phyloP scores from a whole-genome alignment of 2,113 vertebrate species.

The Narcine bancroftii region DNA sequence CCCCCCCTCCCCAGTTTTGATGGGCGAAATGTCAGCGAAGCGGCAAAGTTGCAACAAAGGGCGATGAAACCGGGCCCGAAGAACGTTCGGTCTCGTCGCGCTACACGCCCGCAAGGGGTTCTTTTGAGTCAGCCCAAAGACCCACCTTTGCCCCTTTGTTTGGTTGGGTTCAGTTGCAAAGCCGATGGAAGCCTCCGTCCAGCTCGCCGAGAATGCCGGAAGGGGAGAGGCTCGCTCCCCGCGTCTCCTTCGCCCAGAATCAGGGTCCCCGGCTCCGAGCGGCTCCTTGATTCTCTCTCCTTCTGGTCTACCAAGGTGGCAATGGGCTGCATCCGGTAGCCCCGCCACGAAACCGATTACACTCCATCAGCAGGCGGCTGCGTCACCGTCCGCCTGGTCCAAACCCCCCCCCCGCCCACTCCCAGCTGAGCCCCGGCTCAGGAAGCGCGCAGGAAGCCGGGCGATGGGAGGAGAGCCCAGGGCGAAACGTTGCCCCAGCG shows the following conservation, averaged over 20 bases:
- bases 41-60: background rate
- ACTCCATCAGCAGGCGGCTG: background rate
- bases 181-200: background rate
- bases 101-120: background rate
- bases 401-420: background rate
- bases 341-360: background rate
- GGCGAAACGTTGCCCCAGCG: background rate
- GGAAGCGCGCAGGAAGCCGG: background rate
- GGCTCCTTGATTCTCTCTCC: background rate
- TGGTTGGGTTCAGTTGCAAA: constrained; percentile 2
- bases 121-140: background rate
- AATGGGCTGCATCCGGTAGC: background rate
- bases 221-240: background rate
- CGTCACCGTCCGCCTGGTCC: background rate
- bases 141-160: constrained; percentile 31
- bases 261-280: too few relatives aligned
- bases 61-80: background rate
- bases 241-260: background rate
- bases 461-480: background rate
- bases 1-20: background rate
- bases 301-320: background rate
- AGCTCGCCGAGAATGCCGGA: background rate
- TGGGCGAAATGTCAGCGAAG: background rate
- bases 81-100: background rate
- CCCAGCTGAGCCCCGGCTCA: background rate